A percentile compares a stretch with the other conserved stretches of the same genome.
Evolutionary conservation across 1,140 invertebrate species (phyloP).

Genomic region (Branchinecta lindahli): DNA sequence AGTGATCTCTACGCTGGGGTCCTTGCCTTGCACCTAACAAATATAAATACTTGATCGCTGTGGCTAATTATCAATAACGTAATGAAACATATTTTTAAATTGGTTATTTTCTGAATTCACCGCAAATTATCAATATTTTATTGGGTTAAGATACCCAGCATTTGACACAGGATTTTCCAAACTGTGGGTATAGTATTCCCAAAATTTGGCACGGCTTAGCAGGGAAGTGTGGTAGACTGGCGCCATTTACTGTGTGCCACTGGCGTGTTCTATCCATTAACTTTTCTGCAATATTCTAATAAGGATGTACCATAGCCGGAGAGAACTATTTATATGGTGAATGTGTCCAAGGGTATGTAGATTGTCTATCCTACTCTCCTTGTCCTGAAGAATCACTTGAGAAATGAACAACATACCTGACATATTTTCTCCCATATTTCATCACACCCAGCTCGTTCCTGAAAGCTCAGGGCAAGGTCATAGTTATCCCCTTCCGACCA

Average conservation of each 20-base stretch:
- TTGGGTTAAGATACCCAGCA: too few relatives aligned
- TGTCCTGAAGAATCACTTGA: too few relatives aligned
- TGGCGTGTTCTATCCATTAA: too few relatives aligned
- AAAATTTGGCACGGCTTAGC: too few relatives aligned
- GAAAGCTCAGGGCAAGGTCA: conserved; percentile 96
- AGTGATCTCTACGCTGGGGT: conserved; percentile 92
- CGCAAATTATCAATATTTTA: too few relatives aligned
- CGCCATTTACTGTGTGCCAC: too few relatives aligned
- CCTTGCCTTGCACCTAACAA: conserved; percentile 80
- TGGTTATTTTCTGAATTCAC: background rate
- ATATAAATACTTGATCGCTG: background rate
- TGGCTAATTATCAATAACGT: conserved; percentile 18
- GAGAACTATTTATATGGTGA: too few relatives aligned
- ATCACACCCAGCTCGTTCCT: conserved; percentile 98
- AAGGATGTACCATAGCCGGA: too few relatives aligned
- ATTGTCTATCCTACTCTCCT: too few relatives aligned
- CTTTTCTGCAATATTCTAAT: too few relatives aligned
- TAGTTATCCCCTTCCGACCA: conserved; percentile 99
- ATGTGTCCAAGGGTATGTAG: too few relatives aligned
- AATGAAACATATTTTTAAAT: conserved; percentile 4
- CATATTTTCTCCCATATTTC: conserved; percentile 99
- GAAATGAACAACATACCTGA: conserved; percentile 44
- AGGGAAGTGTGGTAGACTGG: too few relatives aligned
- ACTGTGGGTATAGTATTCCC: background rate
- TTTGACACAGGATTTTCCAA: background rate